Evolutionary conservation across 1,140 invertebrate genomes (phyloP).

Genomic region (Dermatophagoides farinae): DNA sequence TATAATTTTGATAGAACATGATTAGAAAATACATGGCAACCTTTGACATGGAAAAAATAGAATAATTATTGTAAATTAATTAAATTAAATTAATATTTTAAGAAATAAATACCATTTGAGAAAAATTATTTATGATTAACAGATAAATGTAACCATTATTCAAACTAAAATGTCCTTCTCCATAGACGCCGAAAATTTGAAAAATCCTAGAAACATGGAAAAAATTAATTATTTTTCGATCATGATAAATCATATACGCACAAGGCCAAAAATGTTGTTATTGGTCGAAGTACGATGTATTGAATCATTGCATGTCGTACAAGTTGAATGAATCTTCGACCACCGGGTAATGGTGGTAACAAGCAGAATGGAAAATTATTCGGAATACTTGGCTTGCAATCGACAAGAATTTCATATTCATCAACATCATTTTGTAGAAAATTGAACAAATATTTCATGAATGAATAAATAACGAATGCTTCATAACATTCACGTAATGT

Average conservation of each 20-base stretch:
- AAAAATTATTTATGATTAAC: constrained; percentile 73
- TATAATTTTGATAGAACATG: constrained; percentile 74
- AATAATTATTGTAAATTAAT: constrained; percentile 14
- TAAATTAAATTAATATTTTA: constrained; percentile 12
- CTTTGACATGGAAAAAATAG: constrained; percentile 19
- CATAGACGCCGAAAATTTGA: constrained; percentile 60
- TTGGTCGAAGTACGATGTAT: constrained; percentile 68
- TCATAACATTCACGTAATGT: constrained; percentile 84
- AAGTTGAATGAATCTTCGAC: constrained; percentile 57
- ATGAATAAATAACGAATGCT: constrained; percentile 74
- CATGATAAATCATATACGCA: constrained; percentile 31
- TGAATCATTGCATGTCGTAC: constrained; percentile 91
- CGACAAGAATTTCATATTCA: constrained; percentile 48
- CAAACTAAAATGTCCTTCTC: constrained; percentile 67
- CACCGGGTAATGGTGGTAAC: constrained; percentile 25
- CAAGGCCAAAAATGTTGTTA: constrained; percentile 72
- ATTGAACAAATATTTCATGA: constrained; percentile 80
- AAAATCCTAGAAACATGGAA: constrained; percentile 41
- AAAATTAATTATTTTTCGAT: constrained; percentile 6
- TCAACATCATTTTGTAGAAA: constrained; percentile 57
- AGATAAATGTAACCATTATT: constrained; percentile 67
- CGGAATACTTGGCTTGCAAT: constrained; percentile 54
- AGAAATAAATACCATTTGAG: constrained; percentile 50
- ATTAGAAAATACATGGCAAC: constrained; percentile 83
- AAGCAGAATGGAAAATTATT: constrained; percentile 21